Conservation (phyloP, 2,113 vertebrate species). For the Cygnus atratus region DNA sequence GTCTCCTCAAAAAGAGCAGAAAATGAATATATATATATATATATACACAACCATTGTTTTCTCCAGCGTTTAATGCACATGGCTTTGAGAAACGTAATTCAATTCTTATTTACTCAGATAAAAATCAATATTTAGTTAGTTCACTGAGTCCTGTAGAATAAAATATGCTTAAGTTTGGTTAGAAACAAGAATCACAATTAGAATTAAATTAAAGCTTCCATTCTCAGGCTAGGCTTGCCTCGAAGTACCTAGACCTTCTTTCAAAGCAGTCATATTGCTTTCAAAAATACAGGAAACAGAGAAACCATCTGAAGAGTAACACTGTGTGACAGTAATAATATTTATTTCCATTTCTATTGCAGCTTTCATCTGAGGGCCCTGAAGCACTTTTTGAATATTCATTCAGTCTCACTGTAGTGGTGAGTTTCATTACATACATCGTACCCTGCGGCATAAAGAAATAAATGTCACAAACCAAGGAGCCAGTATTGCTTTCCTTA, state of each 20-base stretch:
- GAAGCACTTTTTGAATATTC: neutral
- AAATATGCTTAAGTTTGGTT: neutral
- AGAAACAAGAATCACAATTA: neutral
- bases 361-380: neutral
- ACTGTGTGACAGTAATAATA: neutral
- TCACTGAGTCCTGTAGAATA: neutral
- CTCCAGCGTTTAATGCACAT: neutral
- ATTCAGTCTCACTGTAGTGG: neutral
- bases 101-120: neutral
- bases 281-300: neutral
- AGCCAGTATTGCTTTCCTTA: neutral
- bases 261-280: neutral
- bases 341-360: neutral
- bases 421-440: neutral
- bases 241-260: neutral
- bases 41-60: neutral
- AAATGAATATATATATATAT: neutral
- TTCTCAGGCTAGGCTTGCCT: neutral
- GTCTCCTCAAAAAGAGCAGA: neutral
- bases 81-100: neutral
- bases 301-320: neutral
- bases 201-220: constrained; percentile 22
- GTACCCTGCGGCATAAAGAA: neutral
- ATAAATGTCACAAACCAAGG: neutral
- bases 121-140: neutral